Conservation (phyloP, 2,797 vertebrate species). For the Coregonus sp. region DNA sequence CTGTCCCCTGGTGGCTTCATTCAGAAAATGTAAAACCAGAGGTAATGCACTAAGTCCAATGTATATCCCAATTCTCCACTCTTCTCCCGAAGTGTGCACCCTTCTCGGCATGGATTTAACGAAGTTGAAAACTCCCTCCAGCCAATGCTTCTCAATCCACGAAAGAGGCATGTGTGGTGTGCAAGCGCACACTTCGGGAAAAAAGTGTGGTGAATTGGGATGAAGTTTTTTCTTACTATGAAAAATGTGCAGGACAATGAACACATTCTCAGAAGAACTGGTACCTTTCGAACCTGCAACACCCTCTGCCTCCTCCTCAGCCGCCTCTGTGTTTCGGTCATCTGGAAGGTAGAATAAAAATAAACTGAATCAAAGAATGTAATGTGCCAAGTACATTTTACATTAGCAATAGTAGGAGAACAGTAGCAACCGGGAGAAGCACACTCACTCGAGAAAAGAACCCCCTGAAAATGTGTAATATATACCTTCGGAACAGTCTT, state of each 20-base stretch:
- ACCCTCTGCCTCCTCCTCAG: constrained; percentile 60
- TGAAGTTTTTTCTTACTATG: neutral
- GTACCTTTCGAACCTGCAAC: constrained; percentile 72
- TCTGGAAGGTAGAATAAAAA: constrained; percentile 55
- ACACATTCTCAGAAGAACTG: neutral
- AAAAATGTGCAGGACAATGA: neutral
- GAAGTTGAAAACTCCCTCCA: neutral
- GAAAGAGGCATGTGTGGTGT: neutral
- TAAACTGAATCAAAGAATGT: neutral
- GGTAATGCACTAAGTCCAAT: neutral
- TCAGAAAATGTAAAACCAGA: neutral
- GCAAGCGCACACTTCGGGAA: neutral
- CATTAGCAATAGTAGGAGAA: neutral
- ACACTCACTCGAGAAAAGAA: neutral
- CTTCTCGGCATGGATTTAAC: neutral
- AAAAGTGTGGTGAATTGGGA: neutral
- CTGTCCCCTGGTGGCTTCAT: constrained; percentile 59
- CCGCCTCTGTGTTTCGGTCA: constrained; percentile 56
- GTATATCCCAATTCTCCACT: neutral
- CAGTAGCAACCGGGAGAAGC: neutral
- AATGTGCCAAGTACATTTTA: neutral
- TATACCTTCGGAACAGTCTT: constrained; percentile 13
- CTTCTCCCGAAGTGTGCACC: neutral
- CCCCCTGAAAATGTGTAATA: neutral
- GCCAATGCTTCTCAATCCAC: neutral